Conservation (phyloP, 2,113 vertebrate species). For the Trichechus manatus region DNA sequence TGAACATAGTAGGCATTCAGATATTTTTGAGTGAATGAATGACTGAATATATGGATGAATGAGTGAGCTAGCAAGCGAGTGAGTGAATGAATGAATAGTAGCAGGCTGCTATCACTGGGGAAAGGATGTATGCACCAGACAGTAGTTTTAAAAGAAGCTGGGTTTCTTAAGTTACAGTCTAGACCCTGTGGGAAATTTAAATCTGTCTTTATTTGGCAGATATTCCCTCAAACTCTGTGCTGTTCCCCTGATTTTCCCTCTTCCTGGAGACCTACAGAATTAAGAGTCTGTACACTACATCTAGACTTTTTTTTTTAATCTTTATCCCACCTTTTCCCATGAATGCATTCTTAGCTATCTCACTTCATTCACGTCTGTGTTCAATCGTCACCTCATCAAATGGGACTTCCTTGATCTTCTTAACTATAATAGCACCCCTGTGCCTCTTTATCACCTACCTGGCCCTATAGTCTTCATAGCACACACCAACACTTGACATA, state of each 20-base stretch:
- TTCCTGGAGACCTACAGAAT: neutral
- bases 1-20: neutral
- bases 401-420: too few species aligned
- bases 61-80: too few species aligned
- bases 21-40: neutral
- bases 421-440: too few species aligned
- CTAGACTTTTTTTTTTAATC: neutral
- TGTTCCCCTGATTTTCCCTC: neutral
- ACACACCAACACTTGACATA: too few species aligned
- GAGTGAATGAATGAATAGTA: neutral
- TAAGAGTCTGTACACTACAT: neutral
- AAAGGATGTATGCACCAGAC: neutral
- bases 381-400: too few species aligned
- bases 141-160: constrained; percentile 14
- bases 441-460: too few species aligned
- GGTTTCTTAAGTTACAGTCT: neutral
- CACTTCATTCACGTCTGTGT: too few species aligned
- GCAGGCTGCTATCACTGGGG: neutral
- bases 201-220: neutral
- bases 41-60: neutral
- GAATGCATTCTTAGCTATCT: too few species aligned
- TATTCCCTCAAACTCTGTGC: neutral
- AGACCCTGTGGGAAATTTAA: neutral
- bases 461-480: too few species aligned
- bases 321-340: neutral